Evolutionary conservation across 2,888 invertebrate species (phyloP), one percentile per base, ranked within the genome.

Genomic region (Ormyrus nitidulus): DNA sequence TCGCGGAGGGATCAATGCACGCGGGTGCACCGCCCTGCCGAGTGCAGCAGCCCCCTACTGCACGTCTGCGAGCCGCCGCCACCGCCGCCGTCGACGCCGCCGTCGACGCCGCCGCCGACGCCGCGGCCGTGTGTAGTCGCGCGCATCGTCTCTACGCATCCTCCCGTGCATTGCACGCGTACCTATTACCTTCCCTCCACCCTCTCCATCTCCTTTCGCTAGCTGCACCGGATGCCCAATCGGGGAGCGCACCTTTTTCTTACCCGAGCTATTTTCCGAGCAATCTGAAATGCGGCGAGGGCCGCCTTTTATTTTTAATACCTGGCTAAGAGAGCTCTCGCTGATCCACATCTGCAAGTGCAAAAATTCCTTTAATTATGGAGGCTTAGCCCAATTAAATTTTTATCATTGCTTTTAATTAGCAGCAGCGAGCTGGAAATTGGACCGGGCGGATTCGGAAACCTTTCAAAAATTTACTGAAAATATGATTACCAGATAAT

Each of bases 11-110:
- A 90, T 89, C 90, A 88, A 90, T 89, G 90, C 87, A 86, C 87
- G 86, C 87, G 89, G 86, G 90, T 90, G 89, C 90, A 90, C 87
- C 89, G 89, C 88, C 89, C 88, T 89, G 85, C 86, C 86, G 87
- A 89, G 88, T 88, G 86, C 81, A 80, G 80, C 71, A 74, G 81
- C 81, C 69, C 72, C 11, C 58, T 34, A 81, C 86, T 66, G 51
- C 56, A 62, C 66, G 11, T 44, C 13, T 44, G 64, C n/a, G 44
- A 34, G 56, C 54, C 49, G 62, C 65, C 11, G 3, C 59, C 72
- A 11, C 6, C 49, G 51, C 13, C 85, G 34, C 34, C 34, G 34
- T 0, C 34, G 51, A 11, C 85, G 4, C 34, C 34, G 34, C 34
- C 34, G 34, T n/a, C n/a, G 19, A 19, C 48, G 51, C 13, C 85